Evolutionary conservation across 2,113 vertebrate species (phyloP).

Genomic region (Istiophorus platypterus): DNA sequence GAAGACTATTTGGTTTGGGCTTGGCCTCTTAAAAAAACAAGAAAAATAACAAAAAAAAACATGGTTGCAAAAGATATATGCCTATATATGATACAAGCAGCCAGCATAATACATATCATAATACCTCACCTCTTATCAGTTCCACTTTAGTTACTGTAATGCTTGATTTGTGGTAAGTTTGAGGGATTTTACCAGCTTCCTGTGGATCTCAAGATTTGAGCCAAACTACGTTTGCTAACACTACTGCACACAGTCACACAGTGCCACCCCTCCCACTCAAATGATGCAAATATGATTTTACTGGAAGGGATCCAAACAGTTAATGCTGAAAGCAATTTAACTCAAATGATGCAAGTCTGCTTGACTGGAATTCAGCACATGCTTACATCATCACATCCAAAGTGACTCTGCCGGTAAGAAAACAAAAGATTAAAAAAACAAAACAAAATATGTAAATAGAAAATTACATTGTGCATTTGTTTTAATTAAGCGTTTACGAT

Average conservation of each 20-base stretch:
- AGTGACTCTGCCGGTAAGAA: slow-evolving; percentile 8
- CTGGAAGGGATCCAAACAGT: slow-evolving; percentile 32
- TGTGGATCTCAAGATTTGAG: not conserved
- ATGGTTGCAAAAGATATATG: too few species aligned
- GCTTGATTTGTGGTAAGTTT: slow-evolving; percentile 4
- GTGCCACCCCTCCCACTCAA: slow-evolving; percentile 12
- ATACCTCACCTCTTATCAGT: not conserved
- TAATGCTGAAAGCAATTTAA: slow-evolving; percentile 47
- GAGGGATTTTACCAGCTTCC: slow-evolving; percentile 18
- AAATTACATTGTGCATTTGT: not conserved
- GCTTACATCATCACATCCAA: slow-evolving; percentile 32
- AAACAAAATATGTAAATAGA: not conserved
- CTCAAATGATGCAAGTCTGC: slow-evolving; percentile 50
- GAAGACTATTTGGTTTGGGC: slow-evolving; percentile 53
- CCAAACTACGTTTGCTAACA: slow-evolving; percentile 13
- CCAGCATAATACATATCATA: not conserved
- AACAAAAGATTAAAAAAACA: not conserved
- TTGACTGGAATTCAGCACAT: slow-evolving; percentile 7
- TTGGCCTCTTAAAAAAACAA: slow-evolving; percentile 48
- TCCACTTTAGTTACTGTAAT: slow-evolving; percentile 2
- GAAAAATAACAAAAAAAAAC: too few species aligned
- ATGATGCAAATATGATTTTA: slow-evolving; percentile 59
- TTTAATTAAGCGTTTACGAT: not conserved
- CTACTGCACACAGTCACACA: not conserved
- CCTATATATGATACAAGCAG: slow-evolving; percentile 4